Conservation (phyloP, 2,113 vertebrate species). For the Chaetops frenatus region DNA sequence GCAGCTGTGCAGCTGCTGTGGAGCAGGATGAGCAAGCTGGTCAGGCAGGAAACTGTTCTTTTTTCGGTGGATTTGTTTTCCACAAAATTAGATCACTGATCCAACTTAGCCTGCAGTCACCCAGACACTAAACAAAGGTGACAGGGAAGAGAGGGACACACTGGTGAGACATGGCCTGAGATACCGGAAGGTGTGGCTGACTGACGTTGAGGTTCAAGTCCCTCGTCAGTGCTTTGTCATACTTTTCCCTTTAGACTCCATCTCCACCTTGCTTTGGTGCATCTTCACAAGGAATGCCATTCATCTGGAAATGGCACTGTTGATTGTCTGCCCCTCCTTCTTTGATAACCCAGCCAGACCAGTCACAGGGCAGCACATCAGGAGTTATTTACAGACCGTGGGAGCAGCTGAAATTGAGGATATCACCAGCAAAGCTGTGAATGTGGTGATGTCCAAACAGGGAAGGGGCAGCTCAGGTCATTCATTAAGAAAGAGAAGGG, state of each 20-base stretch:
- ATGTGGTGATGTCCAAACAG: background rate
- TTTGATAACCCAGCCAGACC: background rate
- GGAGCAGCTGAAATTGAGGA: background rate
- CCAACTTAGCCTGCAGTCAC: background rate
- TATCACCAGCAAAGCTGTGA: background rate
- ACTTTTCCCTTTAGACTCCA: background rate
- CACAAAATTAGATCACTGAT: background rate
- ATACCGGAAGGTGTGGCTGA: background rate
- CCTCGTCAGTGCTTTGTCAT: background rate
- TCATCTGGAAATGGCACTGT: background rate
- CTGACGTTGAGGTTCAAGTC: background rate
- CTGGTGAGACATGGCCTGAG: background rate
- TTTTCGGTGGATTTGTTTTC: background rate
- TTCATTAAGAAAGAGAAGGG: background rate
- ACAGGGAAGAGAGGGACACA: background rate
- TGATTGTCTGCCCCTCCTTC: background rate
- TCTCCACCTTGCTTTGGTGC: background rate
- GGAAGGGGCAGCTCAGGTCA: background rate
- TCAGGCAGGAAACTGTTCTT: background rate
- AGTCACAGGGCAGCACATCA: background rate
- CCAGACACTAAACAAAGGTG: background rate
- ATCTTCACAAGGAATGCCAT: background rate
- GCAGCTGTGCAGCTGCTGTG: background rate
- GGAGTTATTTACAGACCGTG: background rate
- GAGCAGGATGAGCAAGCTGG: background rate